These are phyloP conservation scores for Trachops cirrhosus DNA, from an alignment of 2,797 vertebrate species.

Conservation along the genomic window DNA sequence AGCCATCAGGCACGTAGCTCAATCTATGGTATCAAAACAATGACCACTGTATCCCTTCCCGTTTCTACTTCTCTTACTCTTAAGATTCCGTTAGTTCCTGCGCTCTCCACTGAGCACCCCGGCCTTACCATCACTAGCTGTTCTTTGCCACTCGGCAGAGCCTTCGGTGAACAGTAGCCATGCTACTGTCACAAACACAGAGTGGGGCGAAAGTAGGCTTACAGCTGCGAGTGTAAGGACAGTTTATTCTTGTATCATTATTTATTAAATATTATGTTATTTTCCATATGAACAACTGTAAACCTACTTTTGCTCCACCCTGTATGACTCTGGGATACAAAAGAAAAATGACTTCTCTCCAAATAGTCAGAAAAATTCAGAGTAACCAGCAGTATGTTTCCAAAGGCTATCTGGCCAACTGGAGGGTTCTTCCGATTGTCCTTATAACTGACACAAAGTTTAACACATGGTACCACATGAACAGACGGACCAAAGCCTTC, in stretches of 20 bases:
- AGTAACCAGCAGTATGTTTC: neutral
- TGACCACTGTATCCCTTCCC: neutral
- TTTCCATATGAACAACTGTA: neutral
- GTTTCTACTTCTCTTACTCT: neutral
- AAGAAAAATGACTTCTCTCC: neutral
- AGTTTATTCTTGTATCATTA: neutral
- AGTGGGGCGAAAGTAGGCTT: neutral
- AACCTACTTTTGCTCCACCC: neutral
- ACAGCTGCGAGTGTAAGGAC: neutral
- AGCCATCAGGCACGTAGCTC: neutral
- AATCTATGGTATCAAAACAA: neutral
- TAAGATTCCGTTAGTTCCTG: neutral
- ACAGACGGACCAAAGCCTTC: neutral
- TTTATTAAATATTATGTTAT: neutral
- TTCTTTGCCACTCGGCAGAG: neutral
- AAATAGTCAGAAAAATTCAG: constrained; percentile 40
- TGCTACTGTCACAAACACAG: neutral
- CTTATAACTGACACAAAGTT: neutral
- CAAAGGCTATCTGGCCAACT: neutral
- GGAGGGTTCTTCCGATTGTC: neutral
- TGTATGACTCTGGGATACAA: neutral
- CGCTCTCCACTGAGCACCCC: neutral
- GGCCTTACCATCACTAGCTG: neutral
- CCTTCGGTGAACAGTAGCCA: neutral
- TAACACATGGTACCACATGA: neutral